A percentile compares a stretch with the other conserved stretches of the same genome.
Conservation (phyloP, 2,797 vertebrate genomes). For the Centropyge bicolor region DNA sequence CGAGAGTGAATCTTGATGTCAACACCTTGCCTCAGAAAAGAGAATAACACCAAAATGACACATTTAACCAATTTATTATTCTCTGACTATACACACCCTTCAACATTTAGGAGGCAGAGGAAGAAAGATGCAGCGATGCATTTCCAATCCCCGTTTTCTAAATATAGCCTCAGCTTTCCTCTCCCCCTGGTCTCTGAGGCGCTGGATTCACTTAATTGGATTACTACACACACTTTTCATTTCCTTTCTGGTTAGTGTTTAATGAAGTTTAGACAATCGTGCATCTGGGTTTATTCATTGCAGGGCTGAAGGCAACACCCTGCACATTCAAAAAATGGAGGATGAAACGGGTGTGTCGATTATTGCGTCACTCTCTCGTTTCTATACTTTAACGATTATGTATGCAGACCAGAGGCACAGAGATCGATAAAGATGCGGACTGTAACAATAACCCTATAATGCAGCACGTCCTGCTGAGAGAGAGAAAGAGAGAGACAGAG, state of each 20-base stretch:
- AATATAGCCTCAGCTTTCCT: constrained; percentile 70
- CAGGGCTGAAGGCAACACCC: constrained; percentile 36
- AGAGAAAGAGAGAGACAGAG: not conserved
- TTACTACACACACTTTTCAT: constrained; percentile 77
- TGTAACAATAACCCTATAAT: constrained; percentile 45
- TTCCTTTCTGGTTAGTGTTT: constrained; percentile 70
- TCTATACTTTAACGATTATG: not conserved
- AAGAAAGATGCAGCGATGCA: constrained; percentile 47
- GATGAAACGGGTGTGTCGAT: constrained; percentile 1
- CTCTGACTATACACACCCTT: not conserved
- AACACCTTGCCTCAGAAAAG: constrained; percentile 11
- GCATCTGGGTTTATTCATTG: constrained; percentile 53
- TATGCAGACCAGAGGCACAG: constrained; percentile 19
- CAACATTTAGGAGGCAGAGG: constrained; percentile 23
- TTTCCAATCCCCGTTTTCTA: constrained; percentile 65
- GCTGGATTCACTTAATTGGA: constrained; percentile 71
- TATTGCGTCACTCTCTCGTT: constrained; percentile 2
- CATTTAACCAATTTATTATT: constrained; percentile 21
- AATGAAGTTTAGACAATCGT: constrained; percentile 70
- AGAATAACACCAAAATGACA: constrained; percentile 12
- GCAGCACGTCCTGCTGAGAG: constrained; percentile 5
- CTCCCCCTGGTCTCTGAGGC: constrained; percentile 48
- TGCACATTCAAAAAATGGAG: constrained; percentile 29
- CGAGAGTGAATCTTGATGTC: constrained; percentile 17
- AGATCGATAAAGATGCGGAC: constrained; percentile 43